Percentiles rank a stretch among this genome's conserved stretches.
Conservation (phyloP, 2,888 invertebrate genomes). For the Teleiodes luculella region DNA sequence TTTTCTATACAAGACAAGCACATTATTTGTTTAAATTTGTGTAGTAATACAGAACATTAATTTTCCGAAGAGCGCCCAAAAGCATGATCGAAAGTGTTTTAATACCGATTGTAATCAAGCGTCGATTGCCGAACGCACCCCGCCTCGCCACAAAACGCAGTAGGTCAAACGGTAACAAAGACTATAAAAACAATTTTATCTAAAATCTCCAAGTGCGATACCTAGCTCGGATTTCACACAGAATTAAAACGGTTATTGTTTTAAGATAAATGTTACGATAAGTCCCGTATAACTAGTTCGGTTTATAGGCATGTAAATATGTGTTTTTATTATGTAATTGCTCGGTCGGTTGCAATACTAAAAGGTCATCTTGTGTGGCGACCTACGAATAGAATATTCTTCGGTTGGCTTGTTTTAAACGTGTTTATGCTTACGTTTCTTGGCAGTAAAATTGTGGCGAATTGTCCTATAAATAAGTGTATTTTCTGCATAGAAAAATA, state of each 20-base stretch:
- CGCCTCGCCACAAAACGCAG: slow-evolving; percentile 14
- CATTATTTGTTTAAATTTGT: too few species aligned
- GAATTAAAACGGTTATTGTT: slow-evolving; percentile 43
- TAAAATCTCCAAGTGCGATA: slow-evolving; percentile 33
- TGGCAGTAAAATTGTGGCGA: background rate
- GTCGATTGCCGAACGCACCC: background rate
- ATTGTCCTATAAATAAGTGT: background rate
- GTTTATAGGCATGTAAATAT: slow-evolving; percentile 38
- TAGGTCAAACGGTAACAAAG: slow-evolving; percentile 27
- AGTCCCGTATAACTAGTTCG: slow-evolving; percentile 2
- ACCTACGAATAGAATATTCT: background rate
- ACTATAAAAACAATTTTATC: slow-evolving; percentile 31
- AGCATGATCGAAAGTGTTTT: background rate
- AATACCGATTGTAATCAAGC: background rate
- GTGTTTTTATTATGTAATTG: slow-evolving; percentile 40
- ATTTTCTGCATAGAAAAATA: too few species aligned
- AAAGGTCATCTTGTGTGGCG: slow-evolving; percentile 5
- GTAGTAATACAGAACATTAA: too few species aligned
- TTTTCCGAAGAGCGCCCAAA: background rate
- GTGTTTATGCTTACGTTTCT: background rate
- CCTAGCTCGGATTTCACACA: slow-evolving; percentile 38
- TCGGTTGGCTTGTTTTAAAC: background rate
- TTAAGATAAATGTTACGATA: slow-evolving; percentile 21
- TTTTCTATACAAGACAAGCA: too few species aligned
- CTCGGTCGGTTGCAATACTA: slow-evolving; percentile 1